phyloP scores from a whole-genome alignment of 2,113 vertebrate species.

The Boleophthalmus pectinirostris region DNA sequence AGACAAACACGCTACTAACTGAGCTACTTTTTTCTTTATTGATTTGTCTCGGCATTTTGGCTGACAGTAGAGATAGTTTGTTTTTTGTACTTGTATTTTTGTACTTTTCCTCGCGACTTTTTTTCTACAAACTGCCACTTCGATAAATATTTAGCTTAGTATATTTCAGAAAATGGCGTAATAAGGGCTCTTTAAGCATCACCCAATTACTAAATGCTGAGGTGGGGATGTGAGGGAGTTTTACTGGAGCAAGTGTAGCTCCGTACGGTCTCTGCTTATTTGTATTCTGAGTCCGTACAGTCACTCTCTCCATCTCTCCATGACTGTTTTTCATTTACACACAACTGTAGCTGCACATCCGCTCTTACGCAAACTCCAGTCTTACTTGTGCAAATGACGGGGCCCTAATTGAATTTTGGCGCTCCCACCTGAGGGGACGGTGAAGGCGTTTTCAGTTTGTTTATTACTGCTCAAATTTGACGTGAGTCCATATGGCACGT shows the following conservation, averaged over 20 bases:
- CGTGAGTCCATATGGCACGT: background rate
- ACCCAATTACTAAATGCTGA: background rate
- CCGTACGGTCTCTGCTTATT: slow-evolving; percentile 34
- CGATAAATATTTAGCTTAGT: no score
- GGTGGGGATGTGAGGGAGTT: slow-evolving; percentile 2
- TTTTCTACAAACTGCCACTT: no score
- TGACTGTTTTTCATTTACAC: slow-evolving; percentile 8
- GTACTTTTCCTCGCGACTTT: no score
- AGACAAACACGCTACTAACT: no score
- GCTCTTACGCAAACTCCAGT: slow-evolving; percentile 6
- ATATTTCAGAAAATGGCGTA: no score
- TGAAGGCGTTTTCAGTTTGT: background rate
- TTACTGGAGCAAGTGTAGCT: slow-evolving; percentile 43
- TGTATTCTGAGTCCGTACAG: slow-evolving; percentile 33
- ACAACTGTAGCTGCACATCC: slow-evolving; percentile 5
- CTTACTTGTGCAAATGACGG: slow-evolving; percentile 9
- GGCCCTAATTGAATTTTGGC: slow-evolving; percentile 6
- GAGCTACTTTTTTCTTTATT: no score
- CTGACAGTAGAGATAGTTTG: no score
- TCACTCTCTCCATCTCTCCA: background rate
- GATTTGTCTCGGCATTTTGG: no score
- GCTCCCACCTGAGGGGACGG: background rate
- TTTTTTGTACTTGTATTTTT: no score
- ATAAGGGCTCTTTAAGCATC: no score
- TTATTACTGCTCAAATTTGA: background rate